Evolutionary conservation across 2,113 vertebrate species (phyloP).

Genomic region (Alexandromys fortis): DNA sequence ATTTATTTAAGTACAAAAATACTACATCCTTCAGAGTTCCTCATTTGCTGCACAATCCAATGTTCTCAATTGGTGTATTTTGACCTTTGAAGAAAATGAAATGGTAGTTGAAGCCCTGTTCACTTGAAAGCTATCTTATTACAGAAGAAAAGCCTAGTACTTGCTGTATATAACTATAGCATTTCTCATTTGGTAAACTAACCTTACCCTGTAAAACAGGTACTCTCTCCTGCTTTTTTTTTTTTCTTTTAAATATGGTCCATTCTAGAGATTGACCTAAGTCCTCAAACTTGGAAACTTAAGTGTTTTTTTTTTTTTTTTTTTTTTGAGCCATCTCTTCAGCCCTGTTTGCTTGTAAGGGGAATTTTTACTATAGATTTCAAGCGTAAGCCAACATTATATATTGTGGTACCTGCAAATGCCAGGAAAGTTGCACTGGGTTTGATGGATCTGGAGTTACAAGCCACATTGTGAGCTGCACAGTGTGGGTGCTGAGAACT

Average conservation of each 20-base stretch:
- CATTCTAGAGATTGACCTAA: not conserved
- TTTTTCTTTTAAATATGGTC: no score
- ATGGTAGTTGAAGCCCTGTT: not conserved
- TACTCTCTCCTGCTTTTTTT: not conserved
- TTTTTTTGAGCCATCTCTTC: not conserved
- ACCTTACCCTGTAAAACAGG: not conserved
- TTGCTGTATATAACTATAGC: not conserved
- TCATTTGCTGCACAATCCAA: not conserved
- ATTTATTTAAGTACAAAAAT: not conserved
- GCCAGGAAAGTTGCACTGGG: no score
- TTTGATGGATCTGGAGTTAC: not conserved
- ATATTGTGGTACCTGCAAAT: not conserved
- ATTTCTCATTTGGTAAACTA: slow-evolving; percentile 28
- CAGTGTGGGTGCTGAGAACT: not conserved
- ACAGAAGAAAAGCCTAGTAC: not conserved
- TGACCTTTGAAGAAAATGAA: slow-evolving; percentile 30
- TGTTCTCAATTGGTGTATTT: not conserved
- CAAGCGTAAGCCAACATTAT: not conserved
- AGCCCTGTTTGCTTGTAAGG: not conserved
- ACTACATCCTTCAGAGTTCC: not conserved
- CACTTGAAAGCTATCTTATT: not conserved
- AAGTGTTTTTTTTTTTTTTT: no score
- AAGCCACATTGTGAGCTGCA: not conserved
- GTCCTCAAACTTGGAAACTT: not conserved
- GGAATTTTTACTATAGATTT: not conserved